Base-by-base conservation (phyloP, 2,888 invertebrate genomes). In the Asteroscopus sphinx region DNA sequence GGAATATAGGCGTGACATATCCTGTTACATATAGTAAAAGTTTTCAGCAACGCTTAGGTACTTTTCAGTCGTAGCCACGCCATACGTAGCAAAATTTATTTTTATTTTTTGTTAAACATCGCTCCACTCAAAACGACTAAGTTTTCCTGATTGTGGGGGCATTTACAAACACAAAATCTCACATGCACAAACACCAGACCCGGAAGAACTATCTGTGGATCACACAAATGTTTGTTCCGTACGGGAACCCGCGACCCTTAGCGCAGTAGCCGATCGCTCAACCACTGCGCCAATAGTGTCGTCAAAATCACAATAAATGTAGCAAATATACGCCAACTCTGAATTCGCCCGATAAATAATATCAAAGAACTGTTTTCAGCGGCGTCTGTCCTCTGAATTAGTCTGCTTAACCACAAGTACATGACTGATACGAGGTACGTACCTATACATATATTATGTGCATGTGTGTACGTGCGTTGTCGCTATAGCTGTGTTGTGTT, bases 401-500 rank as follows among this genome's bases (percentile, higher is more conserved):
- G 64, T 73, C 16, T 53, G 68, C 52, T 57, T 51, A 49, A 54
- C 73, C 69, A 64, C 69, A 57, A 66, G 58, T 56, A 68, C 59
- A 62, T 44, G 58, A 62, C 28, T 45, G 68, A 59, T 52, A 59
- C 68, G 53, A 40, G 16, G 37, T 12, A 16, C 9, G 53, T 52
- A 25, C n/a, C n/a, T 35, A 35, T 67, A 52, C 58, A n/a, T 47
- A 28, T 8, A n/a, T 16, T 42, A 17, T 42, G 41, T 46, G 47
- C 44, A 33, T 54, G 39, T 40, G 57, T 62, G 60, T 60, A 48
- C 39, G 49, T 52, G 53, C 15, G 36, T 46, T 53, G 68, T 49
- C 53, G 68, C 55, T 58, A 52, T 65, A 60, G 57, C 46, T 58
- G 75, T 58, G 68, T 64, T 58, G 75, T 58, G 68, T 64, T 65